Base-by-base conservation (phyloP, 2,888 invertebrate genomes). In the Phyllotreta cruciferae region DNA sequence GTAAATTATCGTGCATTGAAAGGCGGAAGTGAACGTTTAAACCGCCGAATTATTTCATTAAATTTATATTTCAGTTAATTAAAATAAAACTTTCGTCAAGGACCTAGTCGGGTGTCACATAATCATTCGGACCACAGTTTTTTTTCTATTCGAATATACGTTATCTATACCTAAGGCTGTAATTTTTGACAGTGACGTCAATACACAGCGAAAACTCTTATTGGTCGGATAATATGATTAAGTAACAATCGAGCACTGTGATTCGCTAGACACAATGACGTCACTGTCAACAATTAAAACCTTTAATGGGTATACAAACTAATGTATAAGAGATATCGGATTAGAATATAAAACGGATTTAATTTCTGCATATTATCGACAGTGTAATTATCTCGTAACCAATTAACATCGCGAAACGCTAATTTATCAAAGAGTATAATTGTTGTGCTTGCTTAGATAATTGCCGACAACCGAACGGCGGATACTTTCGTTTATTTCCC, bases 21-120 rank as follows among this genome's bases (percentile, higher is more conserved):
- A 72, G 74, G 72, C 78, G 78, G 80, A 80, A 78, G 79, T 79
- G 71, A 74, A 77, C 75, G 71, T 79, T 79, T 79, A 78, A 76
- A 74, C 75, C 63, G 73, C 75, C 77, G 73, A 78, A 79, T 79
- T 80, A 78, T 80, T 75, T 78, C 77, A 79, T 79, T 79, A 77
- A 78, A 78, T 77, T 79, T 77, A 77, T 78, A 78, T 76, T 63
- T 60, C 8, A 71, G 74, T 74, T 77, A 77, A 78, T 78, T 78
- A 57, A 76, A 74, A 75, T 77, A 75, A 78, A 72, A 64, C 66
- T 63, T 67, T 69, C 55, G 67, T 60, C 67, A 63, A 65, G 65
- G 65, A 60, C 62, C 37, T 10, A 24, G 24, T 24, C 4, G 24
- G 24, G 24, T 24, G 24, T 24, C 35, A 45, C n/a, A 34, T 37